Percentiles rank a stretch among this genome's conserved stretches.
phyloP scores from a whole-genome alignment of 2,797 vertebrate species.

The Urosaurus nigricauda region DNA sequence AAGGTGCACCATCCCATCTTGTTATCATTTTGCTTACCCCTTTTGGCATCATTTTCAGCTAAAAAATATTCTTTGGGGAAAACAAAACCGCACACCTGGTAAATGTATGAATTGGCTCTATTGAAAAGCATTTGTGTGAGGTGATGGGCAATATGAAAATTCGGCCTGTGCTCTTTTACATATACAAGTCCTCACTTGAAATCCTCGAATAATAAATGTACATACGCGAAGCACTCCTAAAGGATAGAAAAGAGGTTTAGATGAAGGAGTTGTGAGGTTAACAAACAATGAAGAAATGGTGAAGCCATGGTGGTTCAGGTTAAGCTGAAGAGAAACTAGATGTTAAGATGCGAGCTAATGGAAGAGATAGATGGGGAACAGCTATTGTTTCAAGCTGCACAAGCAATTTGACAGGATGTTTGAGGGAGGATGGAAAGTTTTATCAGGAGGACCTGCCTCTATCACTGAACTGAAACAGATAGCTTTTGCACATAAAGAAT shows the following conservation, averaged over 20 bases:
- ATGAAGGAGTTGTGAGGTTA: not conserved
- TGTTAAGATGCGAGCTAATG: not conserved
- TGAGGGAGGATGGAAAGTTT: not conserved
- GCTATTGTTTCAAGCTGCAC: not conserved
- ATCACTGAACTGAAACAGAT: not conserved
- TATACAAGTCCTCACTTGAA: not conserved
- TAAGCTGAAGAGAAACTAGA: not conserved
- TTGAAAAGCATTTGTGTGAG: not conserved
- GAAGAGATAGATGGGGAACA: not conserved
- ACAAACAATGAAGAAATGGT: not conserved
- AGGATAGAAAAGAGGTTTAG: not conserved
- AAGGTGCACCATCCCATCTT: too few species aligned
- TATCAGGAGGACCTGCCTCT: not conserved
- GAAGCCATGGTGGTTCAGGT: too few species aligned
- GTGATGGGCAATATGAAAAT: not conserved
- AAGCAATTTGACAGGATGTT: not conserved
- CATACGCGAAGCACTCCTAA: not conserved
- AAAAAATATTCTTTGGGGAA: not conserved
- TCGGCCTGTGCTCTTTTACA: not conserved
- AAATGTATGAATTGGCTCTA: not conserved
- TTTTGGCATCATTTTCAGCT: not conserved
- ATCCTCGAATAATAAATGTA: not conserved
- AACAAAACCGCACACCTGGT: not conserved
- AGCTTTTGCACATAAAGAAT: not conserved
- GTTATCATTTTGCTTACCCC: not conserved